A percentile compares a stretch with the other conserved stretches of the same genome.
Evolutionary conservation across 2,797 vertebrate species (phyloP).

Genomic region (Botia almorhae): DNA sequence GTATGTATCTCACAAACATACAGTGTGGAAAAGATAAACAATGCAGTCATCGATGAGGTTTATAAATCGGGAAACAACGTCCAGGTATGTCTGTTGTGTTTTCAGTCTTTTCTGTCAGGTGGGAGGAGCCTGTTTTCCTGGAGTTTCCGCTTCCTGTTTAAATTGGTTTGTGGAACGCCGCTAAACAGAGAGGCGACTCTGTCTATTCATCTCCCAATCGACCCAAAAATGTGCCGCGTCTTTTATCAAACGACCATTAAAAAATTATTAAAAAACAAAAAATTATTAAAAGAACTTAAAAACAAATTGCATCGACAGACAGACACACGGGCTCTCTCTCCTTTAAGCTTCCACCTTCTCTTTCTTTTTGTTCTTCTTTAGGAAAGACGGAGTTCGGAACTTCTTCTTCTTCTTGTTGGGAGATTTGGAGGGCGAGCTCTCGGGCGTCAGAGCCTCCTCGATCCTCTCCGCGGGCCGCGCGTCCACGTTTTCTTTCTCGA

Average conservation of each 20-base stretch:
- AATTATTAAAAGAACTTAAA: constrained; percentile 58
- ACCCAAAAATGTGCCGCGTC: constrained; percentile 42
- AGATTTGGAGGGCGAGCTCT: constrained; percentile 96
- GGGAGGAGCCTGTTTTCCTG: constrained; percentile 66
- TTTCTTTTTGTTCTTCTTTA: constrained; percentile 99
- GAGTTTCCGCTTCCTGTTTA: constrained; percentile 50
- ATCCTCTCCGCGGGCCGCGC: constrained; percentile 89
- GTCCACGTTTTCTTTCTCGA: constrained; percentile 72
- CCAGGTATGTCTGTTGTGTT: constrained; percentile 12
- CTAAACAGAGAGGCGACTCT: neutral
- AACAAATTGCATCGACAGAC: neutral
- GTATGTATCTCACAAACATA: constrained; percentile 10
- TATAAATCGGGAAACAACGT: neutral
- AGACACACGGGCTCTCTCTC: constrained; percentile 36
- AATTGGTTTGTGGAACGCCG: constrained; percentile 3
- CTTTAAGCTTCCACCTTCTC: constrained; percentile 90
- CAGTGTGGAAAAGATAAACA: neutral
- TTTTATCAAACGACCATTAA: constrained; percentile 48
- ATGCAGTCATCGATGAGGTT: constrained; percentile 47
- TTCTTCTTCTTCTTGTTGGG: constrained; percentile 99
- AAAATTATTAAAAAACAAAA: constrained; percentile 12
- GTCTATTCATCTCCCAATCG: neutral
- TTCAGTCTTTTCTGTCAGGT: constrained; percentile 33
- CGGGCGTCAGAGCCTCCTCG: constrained; percentile 90
- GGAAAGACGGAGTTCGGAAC: constrained; percentile 97